Evolutionary conservation across 2,797 vertebrate species (phyloP).

Genomic region (Holocentrus rufus): DNA sequence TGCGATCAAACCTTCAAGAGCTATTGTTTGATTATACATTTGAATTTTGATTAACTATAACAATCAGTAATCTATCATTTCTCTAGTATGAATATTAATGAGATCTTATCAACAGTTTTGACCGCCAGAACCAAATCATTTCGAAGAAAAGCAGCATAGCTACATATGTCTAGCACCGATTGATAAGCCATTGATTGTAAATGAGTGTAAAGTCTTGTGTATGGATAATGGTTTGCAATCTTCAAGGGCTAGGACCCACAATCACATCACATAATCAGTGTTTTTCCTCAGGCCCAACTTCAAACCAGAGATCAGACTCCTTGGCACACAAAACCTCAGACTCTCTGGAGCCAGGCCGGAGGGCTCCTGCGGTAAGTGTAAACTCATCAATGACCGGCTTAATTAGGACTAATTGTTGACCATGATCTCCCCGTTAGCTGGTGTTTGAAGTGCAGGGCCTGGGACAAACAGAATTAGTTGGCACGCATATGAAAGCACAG

Average conservation of each 20-base stretch:
- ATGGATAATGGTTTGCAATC: slow-evolving; percentile 22
- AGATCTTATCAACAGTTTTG: no score
- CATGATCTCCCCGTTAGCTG: slow-evolving; percentile 78
- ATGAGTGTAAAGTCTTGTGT: not conserved
- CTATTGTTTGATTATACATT: no score
- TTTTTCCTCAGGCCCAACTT: slow-evolving; percentile 32
- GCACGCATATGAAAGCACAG: slow-evolving; percentile 70
- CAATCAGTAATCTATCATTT: no score
- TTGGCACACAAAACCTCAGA: slow-evolving; percentile 74
- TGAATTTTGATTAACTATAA: no score
- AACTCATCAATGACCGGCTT: slow-evolving; percentile 77
- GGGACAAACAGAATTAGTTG: slow-evolving; percentile 69
- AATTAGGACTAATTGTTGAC: slow-evolving; percentile 82
- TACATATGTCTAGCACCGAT: no score
- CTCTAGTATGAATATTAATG: no score
- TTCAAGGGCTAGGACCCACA: not conserved
- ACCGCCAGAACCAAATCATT: no score
- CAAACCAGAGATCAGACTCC: slow-evolving; percentile 36
- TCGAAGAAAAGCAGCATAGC: no score
- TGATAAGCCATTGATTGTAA: no score
- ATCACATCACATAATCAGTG: slow-evolving; percentile 43
- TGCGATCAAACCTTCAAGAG: no score
- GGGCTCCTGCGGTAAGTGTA: slow-evolving; percentile 67
- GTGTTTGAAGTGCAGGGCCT: slow-evolving; percentile 76
- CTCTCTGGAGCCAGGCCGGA: slow-evolving; percentile 78